These are phyloP conservation scores for Apantesis nais DNA, from an alignment of 2,888 invertebrate species.

Conservation along the genomic window DNA sequence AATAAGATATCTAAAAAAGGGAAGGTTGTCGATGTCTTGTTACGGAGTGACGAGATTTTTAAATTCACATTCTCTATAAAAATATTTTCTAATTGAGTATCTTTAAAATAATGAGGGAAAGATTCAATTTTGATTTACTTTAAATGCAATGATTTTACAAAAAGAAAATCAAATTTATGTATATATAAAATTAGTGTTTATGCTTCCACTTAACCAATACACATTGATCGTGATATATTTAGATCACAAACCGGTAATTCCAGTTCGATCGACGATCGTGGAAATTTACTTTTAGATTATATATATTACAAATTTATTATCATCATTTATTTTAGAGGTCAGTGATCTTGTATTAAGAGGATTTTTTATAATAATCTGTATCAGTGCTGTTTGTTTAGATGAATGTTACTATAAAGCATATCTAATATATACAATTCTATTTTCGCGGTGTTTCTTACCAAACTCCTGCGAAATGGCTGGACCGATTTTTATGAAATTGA, in stretches of 20 bases:
- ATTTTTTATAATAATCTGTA: neutral
- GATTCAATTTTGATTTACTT: neutral
- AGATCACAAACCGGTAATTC: neutral
- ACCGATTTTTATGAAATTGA: too few species aligned
- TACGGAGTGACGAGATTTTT: neutral
- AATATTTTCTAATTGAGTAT: neutral
- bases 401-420: neutral
- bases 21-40: neutral
- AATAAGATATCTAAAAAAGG: neutral
- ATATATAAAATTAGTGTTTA: neutral
- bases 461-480: too few species aligned
- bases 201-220: neutral
- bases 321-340: neutral
- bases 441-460: too few species aligned
- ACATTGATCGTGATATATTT: neutral
- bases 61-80: neutral
- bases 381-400: neutral
- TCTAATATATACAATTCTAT: too few species aligned
- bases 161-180: neutral
- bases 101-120: neutral
- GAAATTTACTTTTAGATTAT: neutral
- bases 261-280: neutral
- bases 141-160: too few species aligned
- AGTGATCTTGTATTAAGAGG: neutral
- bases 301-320: neutral